phyloP scores from a whole-genome alignment of 2,113 vertebrate species.

The Myrmecobius fasciatus region DNA sequence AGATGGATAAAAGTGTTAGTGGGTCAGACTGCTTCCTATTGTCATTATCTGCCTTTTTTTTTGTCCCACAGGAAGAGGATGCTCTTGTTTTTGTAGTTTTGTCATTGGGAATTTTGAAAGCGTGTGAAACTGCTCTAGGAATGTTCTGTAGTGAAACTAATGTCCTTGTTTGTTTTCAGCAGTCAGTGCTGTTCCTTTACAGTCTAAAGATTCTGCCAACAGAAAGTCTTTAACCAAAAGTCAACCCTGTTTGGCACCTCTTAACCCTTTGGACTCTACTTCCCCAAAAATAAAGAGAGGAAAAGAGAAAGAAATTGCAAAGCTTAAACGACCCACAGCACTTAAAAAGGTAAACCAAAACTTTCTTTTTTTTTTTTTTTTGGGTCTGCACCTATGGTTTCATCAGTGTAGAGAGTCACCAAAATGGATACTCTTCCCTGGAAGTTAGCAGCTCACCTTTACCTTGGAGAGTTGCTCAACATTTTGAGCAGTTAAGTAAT shows the following conservation, averaged over 20 bases:
- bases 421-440: background rate
- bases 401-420: background rate
- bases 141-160: slow-evolving; percentile 60
- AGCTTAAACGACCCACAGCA: slow-evolving; percentile 96
- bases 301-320: slow-evolving; percentile 96
- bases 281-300: slow-evolving; percentile 94
- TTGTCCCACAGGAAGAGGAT: slow-evolving; percentile 63
- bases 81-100: slow-evolving; percentile 67
- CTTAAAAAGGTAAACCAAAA: slow-evolving; percentile 93
- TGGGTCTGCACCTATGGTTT: background rate
- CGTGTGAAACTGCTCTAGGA: background rate
- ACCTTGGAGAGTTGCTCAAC: background rate
- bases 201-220: slow-evolving; percentile 87
- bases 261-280: slow-evolving; percentile 93
- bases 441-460: background rate
- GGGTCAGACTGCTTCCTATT: slow-evolving; percentile 47
- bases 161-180: slow-evolving; percentile 84
- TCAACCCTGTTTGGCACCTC: slow-evolving; percentile 86
- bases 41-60: slow-evolving; percentile 59
- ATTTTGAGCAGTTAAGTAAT: background rate
- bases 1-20: background rate
- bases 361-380: background rate
- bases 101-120: slow-evolving; percentile 66
- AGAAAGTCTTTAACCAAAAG: slow-evolving; percentile 87
- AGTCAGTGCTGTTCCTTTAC: slow-evolving; percentile 91